phyloP scores from a whole-genome alignment of 2,888 invertebrate species.

The Epinotia brunnichana region DNA sequence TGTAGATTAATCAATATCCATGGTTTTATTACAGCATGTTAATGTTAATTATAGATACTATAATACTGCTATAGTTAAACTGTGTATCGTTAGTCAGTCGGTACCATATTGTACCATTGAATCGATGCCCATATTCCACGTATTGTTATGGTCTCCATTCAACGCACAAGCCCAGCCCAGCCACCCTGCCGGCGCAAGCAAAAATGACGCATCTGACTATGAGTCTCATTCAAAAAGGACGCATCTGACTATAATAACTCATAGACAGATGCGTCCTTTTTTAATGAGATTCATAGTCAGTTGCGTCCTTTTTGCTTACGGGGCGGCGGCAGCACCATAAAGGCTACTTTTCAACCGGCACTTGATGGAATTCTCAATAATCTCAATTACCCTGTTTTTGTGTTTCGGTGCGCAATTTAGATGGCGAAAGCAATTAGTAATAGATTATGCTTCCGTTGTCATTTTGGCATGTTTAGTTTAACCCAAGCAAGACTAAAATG shows the following conservation, averaged over 20 bases:
- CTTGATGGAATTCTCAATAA: slow-evolving; percentile 7
- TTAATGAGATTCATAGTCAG: too few species aligned
- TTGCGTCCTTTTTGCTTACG: too few species aligned
- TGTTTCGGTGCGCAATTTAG: background rate
- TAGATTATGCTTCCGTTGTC: background rate
- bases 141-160: slow-evolving; percentile 13
- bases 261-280: too few species aligned
- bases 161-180: slow-evolving; percentile 5
- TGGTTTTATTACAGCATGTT: too few species aligned
- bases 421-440: background rate
- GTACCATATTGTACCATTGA: background rate
- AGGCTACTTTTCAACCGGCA: slow-evolving; percentile 3
- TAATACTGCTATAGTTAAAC: background rate
- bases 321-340: too few species aligned
- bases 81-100: slow-evolving; percentile 4
- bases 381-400: slow-evolving; percentile 6
- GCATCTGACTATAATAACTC: too few species aligned
- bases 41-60: background rate
- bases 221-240: too few species aligned
- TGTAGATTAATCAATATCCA: too few species aligned
- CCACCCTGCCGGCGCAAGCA: too few species aligned
- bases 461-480: background rate
- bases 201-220: too few species aligned
- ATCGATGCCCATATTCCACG: slow-evolving; percentile 12
- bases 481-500: too few species aligned